Base-by-base conservation (phyloP, 2,888 invertebrate genomes). In the Caenorhabditis doughertyi region DNA sequence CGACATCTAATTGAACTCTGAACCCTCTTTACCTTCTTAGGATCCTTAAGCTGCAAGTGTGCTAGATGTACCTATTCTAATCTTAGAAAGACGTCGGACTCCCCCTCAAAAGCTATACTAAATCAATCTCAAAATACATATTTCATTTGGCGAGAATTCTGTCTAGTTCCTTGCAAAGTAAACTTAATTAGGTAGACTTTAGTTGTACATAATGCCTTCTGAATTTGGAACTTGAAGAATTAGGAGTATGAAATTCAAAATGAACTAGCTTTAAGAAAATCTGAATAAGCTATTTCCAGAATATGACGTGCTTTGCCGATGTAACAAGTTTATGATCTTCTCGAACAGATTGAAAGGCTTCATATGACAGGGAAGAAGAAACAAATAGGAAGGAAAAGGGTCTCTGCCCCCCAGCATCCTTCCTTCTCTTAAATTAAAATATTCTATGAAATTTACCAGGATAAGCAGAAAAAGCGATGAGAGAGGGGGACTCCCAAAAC, bases 391-490 rank as follows among this genome's bases (percentile, higher is more conserved):
- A 32, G 32, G 4, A 32, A 32, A 32, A 4, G 21, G 3, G 21
- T 32, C 47, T 21, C n/a, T 32, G 23, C 32, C 21, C 51, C 65
- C 65, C n/a, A n/a, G n/a, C n/a, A n/a, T n/a, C n/a, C n/a, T n/a
- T n/a, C n/a, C 67, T 25, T 39, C 3, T 8, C 42, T 21, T 39
- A 68, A 68, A 68, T 60, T 58, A 71, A 60, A 71, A 60, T 49
- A 44, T 49, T 56, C 47, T 18, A 71, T 49, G 58, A 49, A 42
- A 42, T 35, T 53, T 16, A 11, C 47, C 55, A 56, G 42, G 7
- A 58, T 42, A 29, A 64, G 51, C 62, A 53, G 18, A 64, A 39
- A 39, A 64, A 55, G 49, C 29, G 58, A 32, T 11, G 42, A 8
- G 13, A 3, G 44, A 25, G 29, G 64, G 13, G 55, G 55, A 55